A percentile compares a stretch with the other conserved stretches of the same genome.
phyloP scores from a whole-genome alignment of 2,113 vertebrate genomes.

The Peucedramus taeniatus region DNA sequence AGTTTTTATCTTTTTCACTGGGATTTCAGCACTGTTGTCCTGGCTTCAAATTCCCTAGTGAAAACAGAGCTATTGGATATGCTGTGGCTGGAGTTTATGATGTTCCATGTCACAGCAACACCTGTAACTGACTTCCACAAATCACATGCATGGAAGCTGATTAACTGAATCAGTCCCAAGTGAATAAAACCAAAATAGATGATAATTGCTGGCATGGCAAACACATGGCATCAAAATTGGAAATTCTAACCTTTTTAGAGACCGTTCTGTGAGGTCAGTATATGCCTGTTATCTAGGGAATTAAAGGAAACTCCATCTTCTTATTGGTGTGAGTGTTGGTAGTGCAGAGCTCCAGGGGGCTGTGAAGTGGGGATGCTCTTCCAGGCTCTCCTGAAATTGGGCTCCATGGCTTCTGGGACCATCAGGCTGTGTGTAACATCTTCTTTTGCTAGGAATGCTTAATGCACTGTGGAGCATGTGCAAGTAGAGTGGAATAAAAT shows the following conservation, averaged over 20 bases:
- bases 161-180: neutral
- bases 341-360: neutral
- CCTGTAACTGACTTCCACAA: neutral
- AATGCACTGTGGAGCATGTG: neutral
- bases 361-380: no score
- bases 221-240: neutral
- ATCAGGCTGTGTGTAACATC: neutral
- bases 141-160: neutral
- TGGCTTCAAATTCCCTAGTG: neutral
- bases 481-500: neutral
- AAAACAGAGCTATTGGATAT: neutral
- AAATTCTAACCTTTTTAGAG: neutral
- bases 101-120: neutral
- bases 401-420: neutral
- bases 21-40: neutral
- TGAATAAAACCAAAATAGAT: neutral
- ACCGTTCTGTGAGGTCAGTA: neutral
- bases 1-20: neutral
- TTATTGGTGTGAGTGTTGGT: neutral
- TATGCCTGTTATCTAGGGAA: neutral
- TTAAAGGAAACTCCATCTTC: neutral
- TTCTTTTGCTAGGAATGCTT: neutral
- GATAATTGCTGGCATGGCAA: neutral
- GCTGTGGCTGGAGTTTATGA: neutral
- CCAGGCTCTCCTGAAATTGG: fast-evolving